A percentile compares a stretch with the other conserved stretches of the same genome.
These are phyloP conservation scores for Diarsia rubi DNA, from an alignment of 2,888 invertebrate genomes.

Conservation along the genomic window DNA sequence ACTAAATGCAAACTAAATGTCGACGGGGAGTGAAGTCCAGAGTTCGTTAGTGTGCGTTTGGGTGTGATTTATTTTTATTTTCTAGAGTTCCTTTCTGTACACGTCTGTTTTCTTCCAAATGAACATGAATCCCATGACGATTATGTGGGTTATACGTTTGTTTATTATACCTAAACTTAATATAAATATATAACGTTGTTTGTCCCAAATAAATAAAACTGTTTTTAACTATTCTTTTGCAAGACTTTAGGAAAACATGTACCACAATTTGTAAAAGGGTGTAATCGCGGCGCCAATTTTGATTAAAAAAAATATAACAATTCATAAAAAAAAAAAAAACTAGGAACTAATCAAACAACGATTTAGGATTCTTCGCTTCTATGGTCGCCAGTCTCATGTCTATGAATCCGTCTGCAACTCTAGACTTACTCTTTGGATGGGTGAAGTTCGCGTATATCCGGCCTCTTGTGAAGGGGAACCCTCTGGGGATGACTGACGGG, in stretches of 20 bases:
- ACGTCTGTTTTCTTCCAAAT: too few relatives aligned
- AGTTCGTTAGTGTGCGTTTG: too few relatives aligned
- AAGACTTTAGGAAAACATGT: neutral
- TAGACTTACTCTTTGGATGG: conserved; percentile 31
- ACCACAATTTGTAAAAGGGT: neutral
- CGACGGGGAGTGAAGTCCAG: too few relatives aligned
- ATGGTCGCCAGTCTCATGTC: conserved; percentile 66
- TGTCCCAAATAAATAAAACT: too few relatives aligned
- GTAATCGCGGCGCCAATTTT: neutral
- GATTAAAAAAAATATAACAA: neutral
- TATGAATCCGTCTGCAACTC: conserved; percentile 56
- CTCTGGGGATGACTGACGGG: conserved; percentile 61
- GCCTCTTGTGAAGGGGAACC: conserved; percentile 70
- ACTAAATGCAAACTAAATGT: too few relatives aligned
- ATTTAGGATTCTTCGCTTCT: conserved; percentile 32
- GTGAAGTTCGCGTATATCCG: conserved; percentile 64
- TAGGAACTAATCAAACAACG: conserved; percentile 27
- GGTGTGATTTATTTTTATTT: too few relatives aligned
- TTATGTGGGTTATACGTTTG: too few relatives aligned
- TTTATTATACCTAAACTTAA: too few relatives aligned
- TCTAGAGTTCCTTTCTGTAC: too few relatives aligned
- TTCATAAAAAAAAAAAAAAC: too few relatives aligned
- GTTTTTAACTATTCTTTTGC: neutral
- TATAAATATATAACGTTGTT: too few relatives aligned
- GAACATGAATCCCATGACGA: too few relatives aligned